Evolutionary conservation across 1,140 invertebrate species (phyloP).

Genomic region (Caerostris extrusa): DNA sequence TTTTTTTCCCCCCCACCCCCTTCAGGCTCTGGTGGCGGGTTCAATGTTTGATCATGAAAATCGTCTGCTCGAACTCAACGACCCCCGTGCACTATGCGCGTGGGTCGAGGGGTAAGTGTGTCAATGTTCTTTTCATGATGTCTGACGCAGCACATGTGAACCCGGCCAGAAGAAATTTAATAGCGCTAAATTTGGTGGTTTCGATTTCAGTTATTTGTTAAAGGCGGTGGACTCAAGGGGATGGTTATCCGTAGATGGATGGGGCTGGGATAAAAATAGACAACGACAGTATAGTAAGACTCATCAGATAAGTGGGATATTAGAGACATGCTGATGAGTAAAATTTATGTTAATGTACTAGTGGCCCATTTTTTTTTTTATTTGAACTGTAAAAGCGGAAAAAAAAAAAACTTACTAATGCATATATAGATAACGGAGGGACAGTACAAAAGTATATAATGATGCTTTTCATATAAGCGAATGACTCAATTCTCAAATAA

Average conservation of each 20-base stretch:
- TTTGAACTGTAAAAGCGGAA: not conserved
- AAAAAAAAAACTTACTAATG: not conserved
- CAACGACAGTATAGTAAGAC: not conserved
- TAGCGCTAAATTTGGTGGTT: constrained; percentile 8
- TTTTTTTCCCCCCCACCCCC: not conserved
- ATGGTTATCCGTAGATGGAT: not conserved
- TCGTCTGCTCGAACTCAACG: not conserved
- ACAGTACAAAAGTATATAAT: too few relatives aligned
- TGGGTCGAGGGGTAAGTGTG: not conserved
- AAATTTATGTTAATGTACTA: constrained; percentile 8
- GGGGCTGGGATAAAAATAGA: not conserved
- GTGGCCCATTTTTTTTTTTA: not conserved
- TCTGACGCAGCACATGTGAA: too few relatives aligned
- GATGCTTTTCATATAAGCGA: too few relatives aligned
- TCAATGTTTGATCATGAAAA: constrained; percentile 24
- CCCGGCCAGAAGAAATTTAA: not conserved
- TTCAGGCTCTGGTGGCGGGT: not conserved
- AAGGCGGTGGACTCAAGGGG: not conserved
- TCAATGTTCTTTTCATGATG: not conserved
- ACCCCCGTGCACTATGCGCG: not conserved
- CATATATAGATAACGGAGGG: too few relatives aligned
- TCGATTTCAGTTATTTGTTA: constrained; percentile 10
- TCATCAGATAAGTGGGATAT: not conserved
- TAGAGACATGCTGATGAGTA: not conserved
- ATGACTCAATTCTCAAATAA: too few relatives aligned